A percentile compares a stretch with the other conserved stretches of the same genome.
These are phyloP conservation scores for Scaptomyza graminum DNA, from an alignment of 1,140 invertebrate species.

Conservation along the genomic window DNA sequence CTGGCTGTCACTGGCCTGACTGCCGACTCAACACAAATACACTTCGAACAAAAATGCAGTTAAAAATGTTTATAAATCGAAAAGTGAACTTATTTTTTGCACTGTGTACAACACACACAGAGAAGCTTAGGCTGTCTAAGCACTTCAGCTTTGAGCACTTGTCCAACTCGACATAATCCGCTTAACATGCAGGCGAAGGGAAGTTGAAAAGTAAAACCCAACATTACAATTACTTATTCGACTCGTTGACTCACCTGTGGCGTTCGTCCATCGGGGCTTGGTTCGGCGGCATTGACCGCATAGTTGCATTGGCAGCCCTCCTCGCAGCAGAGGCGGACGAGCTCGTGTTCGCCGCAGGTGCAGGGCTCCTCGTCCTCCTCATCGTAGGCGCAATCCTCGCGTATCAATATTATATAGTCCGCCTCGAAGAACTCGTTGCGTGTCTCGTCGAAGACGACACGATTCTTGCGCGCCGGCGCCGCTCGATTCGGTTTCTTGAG, in stretches of 20 bases:
- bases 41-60: no score
- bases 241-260: constrained; percentile 71
- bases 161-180: constrained; percentile 45
- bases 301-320: constrained; percentile 86
- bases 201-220: not conserved
- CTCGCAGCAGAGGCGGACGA: constrained; percentile 87
- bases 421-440: constrained; percentile 94
- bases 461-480: constrained; percentile 85
- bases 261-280: constrained; percentile 75
- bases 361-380: constrained; percentile 90
- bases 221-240: not conserved
- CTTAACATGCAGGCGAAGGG: constrained; percentile 25
- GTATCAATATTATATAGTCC: constrained; percentile 93
- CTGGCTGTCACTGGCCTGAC: no score
- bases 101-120: constrained; percentile 10
- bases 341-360: constrained; percentile 89
- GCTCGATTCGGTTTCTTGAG: constrained; percentile 83
- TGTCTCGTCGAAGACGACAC: constrained; percentile 93
- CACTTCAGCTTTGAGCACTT: constrained; percentile 38
- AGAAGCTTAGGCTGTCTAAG: constrained; percentile 30
- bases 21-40: no score
- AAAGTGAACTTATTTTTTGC: not conserved
- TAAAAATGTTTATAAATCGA: no score
- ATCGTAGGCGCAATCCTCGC: constrained; percentile 92
- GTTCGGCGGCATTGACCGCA: constrained; percentile 70